These are phyloP conservation scores for Incurvaria masculella DNA, from an alignment of 2,888 invertebrate species.

Conservation along the genomic window DNA sequence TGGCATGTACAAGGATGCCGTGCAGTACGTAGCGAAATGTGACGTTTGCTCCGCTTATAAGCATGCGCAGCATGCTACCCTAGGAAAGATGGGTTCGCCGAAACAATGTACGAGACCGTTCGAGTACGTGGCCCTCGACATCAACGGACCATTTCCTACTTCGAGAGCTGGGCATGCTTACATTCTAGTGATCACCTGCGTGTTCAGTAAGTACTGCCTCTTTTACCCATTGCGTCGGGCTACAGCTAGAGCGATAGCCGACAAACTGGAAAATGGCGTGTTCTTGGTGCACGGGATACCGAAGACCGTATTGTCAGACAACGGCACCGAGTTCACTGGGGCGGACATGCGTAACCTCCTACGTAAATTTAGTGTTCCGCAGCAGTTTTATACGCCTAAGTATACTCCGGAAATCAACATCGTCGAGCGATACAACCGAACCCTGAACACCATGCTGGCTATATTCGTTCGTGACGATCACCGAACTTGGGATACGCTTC, in stretches of 20 bases:
- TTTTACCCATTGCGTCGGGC: neutral
- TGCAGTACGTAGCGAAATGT: slow-evolving; percentile 11
- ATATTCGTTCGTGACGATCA: too few species aligned
- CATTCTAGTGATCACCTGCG: neutral
- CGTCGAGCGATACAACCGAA: too few species aligned
- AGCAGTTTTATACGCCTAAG: too few species aligned
- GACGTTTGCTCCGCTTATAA: slow-evolving; percentile 13
- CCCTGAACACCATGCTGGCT: too few species aligned
- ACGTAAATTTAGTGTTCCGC: slow-evolving; percentile 8
- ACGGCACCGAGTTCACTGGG: slow-evolving; percentile 7
- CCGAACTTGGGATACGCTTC: too few species aligned
- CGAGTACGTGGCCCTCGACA: slow-evolving; percentile 18
- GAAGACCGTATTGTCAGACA: slow-evolving; percentile 5
- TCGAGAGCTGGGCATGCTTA: neutral
- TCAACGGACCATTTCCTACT: neutral
- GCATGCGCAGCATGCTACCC: slow-evolving; percentile 8
- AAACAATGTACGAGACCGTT: slow-evolving; percentile 17
- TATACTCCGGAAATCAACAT: too few species aligned
- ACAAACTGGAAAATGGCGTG: neutral
- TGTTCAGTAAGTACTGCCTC: neutral
- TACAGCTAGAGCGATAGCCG: neutral
- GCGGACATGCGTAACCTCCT: slow-evolving; percentile 4
- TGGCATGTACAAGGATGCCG: slow-evolving; percentile 14
- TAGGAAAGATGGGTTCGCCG: slow-evolving; percentile 17
- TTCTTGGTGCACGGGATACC: neutral